These are phyloP conservation scores for Distichodus sexfasciatus DNA, from an alignment of 2,797 vertebrate genomes.

Conservation along the genomic window DNA sequence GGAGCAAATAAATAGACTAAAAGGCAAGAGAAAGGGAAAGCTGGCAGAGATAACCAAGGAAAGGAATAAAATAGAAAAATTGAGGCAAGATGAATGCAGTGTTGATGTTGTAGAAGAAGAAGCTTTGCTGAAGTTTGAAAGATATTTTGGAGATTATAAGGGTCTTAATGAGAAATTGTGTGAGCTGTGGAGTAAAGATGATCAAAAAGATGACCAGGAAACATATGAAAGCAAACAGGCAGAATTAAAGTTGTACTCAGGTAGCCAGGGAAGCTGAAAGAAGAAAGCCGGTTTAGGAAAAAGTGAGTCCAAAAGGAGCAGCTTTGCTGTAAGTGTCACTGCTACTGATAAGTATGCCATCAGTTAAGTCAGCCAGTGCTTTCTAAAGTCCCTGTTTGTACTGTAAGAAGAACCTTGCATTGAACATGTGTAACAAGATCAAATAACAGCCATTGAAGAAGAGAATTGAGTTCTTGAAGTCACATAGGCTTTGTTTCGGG, in stretches of 20 bases:
- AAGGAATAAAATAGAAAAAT: background rate
- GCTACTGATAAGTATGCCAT: background rate
- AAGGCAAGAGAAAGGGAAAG: slow-evolving; percentile 5
- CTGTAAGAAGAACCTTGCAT: slow-evolving; percentile 19
- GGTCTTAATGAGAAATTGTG: too few relatives aligned
- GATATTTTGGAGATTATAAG: background rate
- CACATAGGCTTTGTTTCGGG: background rate
- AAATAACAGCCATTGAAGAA: slow-evolving; percentile 5
- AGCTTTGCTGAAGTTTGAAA: slow-evolving; percentile 8
- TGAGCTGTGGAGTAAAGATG: too few relatives aligned
- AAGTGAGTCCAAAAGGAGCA: slow-evolving; percentile 12
- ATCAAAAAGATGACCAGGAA: too few relatives aligned
- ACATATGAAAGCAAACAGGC: too few relatives aligned
- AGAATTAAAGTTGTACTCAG: too few relatives aligned
- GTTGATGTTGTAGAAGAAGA: slow-evolving; percentile 16
- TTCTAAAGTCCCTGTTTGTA: slow-evolving; percentile 22
- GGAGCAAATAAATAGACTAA: slow-evolving; percentile 8
- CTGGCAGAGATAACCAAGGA: background rate
- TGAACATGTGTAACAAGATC: background rate
- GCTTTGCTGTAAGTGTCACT: slow-evolving; percentile 17
- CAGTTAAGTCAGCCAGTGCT: background rate
- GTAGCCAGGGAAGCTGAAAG: background rate
- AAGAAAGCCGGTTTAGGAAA: background rate
- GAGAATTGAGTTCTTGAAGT: slow-evolving; percentile 22
- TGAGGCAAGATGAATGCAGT: slow-evolving; percentile 1